Percentiles rank a stretch among this genome's conserved stretches.
phyloP scores from a whole-genome alignment of 2,888 invertebrate species.

The Lissocephala sabroskyi region DNA sequence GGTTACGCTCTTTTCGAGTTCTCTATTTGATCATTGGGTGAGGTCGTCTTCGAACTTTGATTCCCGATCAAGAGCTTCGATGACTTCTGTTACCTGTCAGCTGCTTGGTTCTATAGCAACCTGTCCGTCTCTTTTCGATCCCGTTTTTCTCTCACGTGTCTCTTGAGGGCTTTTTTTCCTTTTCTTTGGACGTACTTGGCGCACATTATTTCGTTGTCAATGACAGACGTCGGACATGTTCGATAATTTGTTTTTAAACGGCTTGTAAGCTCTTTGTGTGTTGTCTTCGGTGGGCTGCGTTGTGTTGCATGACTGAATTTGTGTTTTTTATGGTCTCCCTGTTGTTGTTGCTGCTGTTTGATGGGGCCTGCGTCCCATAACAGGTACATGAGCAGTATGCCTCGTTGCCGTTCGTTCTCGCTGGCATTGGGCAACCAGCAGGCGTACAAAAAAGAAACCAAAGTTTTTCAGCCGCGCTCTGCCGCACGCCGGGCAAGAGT shows the following conservation, averaged over 20 bases:
- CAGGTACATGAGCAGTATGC: slow-evolving; percentile 44
- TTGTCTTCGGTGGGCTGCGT: background rate
- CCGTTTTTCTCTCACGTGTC: slow-evolving; percentile 8
- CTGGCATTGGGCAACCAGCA: background rate
- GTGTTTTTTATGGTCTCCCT: slow-evolving; percentile 2
- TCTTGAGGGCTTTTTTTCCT: background rate
- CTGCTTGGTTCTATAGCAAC: no score
- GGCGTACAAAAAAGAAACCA: slow-evolving; percentile 6
- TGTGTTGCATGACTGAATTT: no score
- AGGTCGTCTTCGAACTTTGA: no score
- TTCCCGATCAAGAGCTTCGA: no score
- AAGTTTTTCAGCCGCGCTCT: slow-evolving; percentile 33
- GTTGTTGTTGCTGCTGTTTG: slow-evolving; percentile 30
- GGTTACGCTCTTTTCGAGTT: no score
- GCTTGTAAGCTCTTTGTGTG: slow-evolving; percentile 27
- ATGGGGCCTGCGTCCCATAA: slow-evolving; percentile 29
- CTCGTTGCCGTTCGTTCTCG: slow-evolving; percentile 6
- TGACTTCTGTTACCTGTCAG: no score
- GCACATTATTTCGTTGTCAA: slow-evolving; percentile 37
- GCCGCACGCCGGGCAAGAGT: slow-evolving; percentile 44
- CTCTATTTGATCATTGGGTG: no score
- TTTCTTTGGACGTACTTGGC: no score
- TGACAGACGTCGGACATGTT: slow-evolving; percentile 53
- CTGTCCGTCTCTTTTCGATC: no score
- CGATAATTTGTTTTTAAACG: slow-evolving; percentile 64